Base-by-base conservation (phyloP, 2,888 invertebrate species). In the Diarsia brunnea region DNA sequence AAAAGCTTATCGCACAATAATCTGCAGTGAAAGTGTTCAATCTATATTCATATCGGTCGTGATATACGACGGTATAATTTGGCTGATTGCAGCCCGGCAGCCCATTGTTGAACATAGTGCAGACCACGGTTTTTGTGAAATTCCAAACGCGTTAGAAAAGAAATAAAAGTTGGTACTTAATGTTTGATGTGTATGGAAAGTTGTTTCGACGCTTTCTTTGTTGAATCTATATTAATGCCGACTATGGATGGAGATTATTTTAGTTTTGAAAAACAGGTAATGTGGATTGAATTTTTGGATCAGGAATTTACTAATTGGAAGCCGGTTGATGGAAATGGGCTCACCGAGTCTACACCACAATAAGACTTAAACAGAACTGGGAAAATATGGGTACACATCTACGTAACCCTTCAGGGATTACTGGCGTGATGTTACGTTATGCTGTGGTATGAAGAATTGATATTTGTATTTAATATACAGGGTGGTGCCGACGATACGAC, bases 51-150 rank as follows among this genome's bases (percentile, higher is more conserved):
- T 78, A 76, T 70, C 72, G 78, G 65, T 86, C 89, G 86, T 87
- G 90, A 89, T 90, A 85, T 75, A 81, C 81, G 49, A 84, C 82
- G 82, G 71, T 84, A 80, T 87, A 89, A 90, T 90, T 90, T 86
- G 75, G 86, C 84, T 89, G 90, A 90, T 90, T 89, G 84, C 85
- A 69, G 81, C 61, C 75, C 71, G 66, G 67, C 64, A 71, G 76
- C 67, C 79, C 65, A 87, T 88, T 89, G 89, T 87, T 84, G 84
- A 87, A 82, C 65, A 75, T 84, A 68, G 87, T 58, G 65, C 78
- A 73, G 75, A 76, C 51, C 81, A 84, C 78, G 79, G 78, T 76
- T 82, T 84, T 89, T 76, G 82, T 80, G 70, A 78, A 82, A 87
- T 87, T 80, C 65, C 75, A 38, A 81, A 70, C 69, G 75, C 19